phyloP scores from a whole-genome alignment of 2,888 invertebrate genomes.

The Prosapia bicincta region DNA sequence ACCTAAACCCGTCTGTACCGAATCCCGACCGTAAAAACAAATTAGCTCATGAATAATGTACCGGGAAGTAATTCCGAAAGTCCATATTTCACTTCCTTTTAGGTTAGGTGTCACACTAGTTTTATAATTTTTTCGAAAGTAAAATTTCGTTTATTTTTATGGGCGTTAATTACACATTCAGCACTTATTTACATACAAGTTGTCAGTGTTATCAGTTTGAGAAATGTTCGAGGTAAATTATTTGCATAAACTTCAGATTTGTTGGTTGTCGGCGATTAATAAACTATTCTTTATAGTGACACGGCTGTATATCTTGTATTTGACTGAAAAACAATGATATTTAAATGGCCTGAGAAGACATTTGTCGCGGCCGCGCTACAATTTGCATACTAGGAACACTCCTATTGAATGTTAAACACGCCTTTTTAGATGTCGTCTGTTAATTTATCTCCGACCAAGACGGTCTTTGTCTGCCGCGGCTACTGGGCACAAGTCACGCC shows the following conservation, averaged over 20 bases:
- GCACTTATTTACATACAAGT: background rate
- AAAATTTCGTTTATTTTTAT: background rate
- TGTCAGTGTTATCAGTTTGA: background rate
- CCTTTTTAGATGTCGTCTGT: slow-evolving; percentile 3
- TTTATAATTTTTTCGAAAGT: background rate
- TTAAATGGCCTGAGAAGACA: background rate
- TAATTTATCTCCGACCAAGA: background rate
- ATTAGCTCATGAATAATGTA: background rate
- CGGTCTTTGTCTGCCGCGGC: background rate
- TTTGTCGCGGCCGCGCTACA: slow-evolving; percentile 3
- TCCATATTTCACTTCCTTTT: background rate
- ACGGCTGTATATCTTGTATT: background rate
- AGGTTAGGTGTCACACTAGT: background rate
- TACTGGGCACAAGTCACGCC: background rate
- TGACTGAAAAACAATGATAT: background rate
- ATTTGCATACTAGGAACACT: slow-evolving; percentile 14
- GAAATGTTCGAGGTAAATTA: background rate
- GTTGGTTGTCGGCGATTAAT: background rate
- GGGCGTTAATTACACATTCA: background rate
- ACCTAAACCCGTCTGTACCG: background rate
- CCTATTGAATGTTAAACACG: slow-evolving; percentile 23
- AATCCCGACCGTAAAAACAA: background rate
- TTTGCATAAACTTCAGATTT: background rate
- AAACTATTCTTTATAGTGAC: background rate
- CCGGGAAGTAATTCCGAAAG: background rate